A percentile compares a stretch with the other conserved stretches of the same genome.
These are phyloP conservation scores for Andrena praecox DNA, from an alignment of 2,888 invertebrate genomes.

Conservation along the genomic window DNA sequence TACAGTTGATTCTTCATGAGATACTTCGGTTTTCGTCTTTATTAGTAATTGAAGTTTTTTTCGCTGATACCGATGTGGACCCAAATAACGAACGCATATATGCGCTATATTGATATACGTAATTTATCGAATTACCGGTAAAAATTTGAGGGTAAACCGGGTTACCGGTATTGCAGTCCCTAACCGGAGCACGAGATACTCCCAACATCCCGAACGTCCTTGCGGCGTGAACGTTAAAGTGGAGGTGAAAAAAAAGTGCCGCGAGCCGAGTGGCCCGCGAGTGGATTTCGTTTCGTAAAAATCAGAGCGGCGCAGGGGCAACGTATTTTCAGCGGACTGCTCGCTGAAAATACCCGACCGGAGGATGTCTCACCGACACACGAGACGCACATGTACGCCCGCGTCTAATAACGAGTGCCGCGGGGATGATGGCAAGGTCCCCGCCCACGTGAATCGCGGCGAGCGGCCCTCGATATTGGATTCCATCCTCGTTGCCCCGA, in stretches of 20 bases:
- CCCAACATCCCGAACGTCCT: not conserved
- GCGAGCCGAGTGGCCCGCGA: conserved; percentile 19
- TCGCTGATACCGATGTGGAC: no score
- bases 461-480: conserved; percentile 32
- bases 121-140: no score
- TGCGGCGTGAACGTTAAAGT: not conserved
- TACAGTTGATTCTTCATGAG: no score
- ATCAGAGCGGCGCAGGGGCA: conserved; percentile 37
- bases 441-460: conserved; percentile 51
- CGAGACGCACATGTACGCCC: conserved; percentile 67
- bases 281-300: conserved; percentile 49
- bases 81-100: no score
- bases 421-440: conserved; percentile 62
- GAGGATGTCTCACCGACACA: conserved; percentile 54
- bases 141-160: no score
- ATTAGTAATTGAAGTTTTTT: no score
- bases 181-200: not conserved
- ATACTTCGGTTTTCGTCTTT: no score
- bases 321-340: conserved; percentile 57
- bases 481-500: conserved; percentile 4
- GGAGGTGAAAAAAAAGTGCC: not conserved
- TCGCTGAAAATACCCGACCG: conserved; percentile 67
- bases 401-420: conserved; percentile 60
- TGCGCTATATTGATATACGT: no score
- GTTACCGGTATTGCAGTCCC: no score